These are phyloP conservation scores for Pelmatolapia mariae DNA, from an alignment of 2,113 vertebrate species.

Conservation along the genomic window DNA sequence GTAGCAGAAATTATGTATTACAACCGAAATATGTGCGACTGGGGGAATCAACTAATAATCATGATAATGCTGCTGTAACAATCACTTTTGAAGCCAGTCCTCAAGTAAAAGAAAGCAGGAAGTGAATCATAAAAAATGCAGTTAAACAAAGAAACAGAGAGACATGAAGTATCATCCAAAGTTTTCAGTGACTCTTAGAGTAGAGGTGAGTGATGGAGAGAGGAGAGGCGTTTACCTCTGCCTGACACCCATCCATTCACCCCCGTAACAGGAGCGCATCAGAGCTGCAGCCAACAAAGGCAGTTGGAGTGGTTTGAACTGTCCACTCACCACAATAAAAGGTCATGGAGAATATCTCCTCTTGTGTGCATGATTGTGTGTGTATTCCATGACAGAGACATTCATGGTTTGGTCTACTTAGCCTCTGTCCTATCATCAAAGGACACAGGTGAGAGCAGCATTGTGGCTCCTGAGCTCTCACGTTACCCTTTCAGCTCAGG, in stretches of 20 bases:
- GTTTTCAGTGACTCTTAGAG: constrained; percentile 29
- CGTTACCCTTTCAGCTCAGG: constrained; percentile 75
- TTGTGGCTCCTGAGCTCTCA: constrained; percentile 69
- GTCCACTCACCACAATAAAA: constrained; percentile 67
- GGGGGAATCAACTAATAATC: background rate
- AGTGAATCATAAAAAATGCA: background rate
- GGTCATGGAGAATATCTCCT: constrained; percentile 39
- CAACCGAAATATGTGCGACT: background rate
- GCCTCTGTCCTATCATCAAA: constrained; percentile 75
- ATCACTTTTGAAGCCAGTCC: background rate
- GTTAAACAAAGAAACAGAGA: background rate
- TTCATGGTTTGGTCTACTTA: constrained; percentile 68
- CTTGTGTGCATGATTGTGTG: constrained; percentile 21
- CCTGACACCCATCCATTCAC: constrained; percentile 64
- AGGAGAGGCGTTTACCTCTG: constrained; percentile 43
- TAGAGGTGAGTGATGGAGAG: constrained; percentile 36
- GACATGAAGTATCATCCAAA: background rate
- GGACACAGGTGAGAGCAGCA: constrained; percentile 75
- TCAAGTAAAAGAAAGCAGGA: background rate
- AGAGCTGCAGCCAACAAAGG: constrained; percentile 59
- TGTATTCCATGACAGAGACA: constrained; percentile 60
- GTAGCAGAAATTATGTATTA: background rate
- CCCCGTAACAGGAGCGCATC: constrained; percentile 64
- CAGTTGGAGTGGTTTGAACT: constrained; percentile 50
- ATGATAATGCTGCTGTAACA: background rate